A percentile compares a stretch with the other conserved stretches of the same genome.
Conservation (phyloP, 1,140 invertebrate genomes). For the Cheumatopsyche charites region DNA sequence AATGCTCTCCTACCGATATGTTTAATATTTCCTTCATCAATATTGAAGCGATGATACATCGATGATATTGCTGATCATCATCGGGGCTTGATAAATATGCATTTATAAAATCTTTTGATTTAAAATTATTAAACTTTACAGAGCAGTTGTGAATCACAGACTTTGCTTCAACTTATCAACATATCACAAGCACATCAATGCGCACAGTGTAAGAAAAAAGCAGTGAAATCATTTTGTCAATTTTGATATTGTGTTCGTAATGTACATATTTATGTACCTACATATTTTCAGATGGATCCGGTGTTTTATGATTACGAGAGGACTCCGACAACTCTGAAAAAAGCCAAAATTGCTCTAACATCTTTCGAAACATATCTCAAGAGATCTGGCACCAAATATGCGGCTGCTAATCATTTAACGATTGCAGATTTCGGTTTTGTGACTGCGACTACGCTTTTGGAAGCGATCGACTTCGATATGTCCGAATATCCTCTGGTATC, state of each 20-base stretch:
- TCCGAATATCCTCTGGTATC: conserved; percentile 61
- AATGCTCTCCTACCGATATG: too few species aligned
- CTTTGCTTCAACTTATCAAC: conserved; percentile 77
- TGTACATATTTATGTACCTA: neutral
- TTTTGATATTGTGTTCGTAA: conserved; percentile 14
- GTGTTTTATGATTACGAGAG: conserved; percentile 76
- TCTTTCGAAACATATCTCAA: conserved; percentile 72
- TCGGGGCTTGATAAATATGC: too few species aligned
- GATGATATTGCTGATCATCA: too few species aligned
- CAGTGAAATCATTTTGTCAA: neutral
- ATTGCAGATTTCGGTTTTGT: conserved; percentile 76
- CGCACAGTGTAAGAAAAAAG: conserved; percentile 66
- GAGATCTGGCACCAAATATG: conserved; percentile 66
- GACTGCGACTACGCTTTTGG: conserved; percentile 73
- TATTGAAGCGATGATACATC: too few species aligned
- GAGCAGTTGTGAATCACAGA: conserved; percentile 77
- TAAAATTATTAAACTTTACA: conserved; percentile 48
- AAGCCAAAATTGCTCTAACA: conserved; percentile 67
- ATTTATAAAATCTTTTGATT: neutral
- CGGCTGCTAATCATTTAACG: conserved; percentile 69
- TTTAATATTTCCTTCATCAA: too few species aligned
- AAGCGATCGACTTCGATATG: conserved; percentile 72
- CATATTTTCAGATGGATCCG: conserved; percentile 66
- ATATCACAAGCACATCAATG: conserved; percentile 73
- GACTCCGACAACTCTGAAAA: conserved; percentile 68